phyloP scores from a whole-genome alignment of 2,888 invertebrate species.

The Xylota sylvarum region DNA sequence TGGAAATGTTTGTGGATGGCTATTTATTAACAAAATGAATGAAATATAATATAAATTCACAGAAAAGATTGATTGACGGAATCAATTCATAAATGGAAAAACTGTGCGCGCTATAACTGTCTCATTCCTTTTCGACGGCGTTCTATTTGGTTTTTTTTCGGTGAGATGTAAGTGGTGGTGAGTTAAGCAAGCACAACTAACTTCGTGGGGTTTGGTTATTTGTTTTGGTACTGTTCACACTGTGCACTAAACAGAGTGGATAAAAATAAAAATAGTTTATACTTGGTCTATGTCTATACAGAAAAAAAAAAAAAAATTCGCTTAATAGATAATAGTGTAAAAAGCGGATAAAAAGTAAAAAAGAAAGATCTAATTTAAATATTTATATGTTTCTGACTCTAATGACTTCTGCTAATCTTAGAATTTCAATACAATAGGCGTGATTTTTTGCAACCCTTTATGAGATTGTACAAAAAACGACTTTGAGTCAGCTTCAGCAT shows the following conservation, averaged over 20 bases:
- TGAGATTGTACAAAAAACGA: no score
- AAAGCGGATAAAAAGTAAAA: no score
- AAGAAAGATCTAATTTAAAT: no score
- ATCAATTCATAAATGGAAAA: constrained; percentile 20
- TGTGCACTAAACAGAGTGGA: constrained; percentile 8
- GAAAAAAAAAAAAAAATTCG: no score
- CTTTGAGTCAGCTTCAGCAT: no score
- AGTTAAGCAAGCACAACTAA: constrained; percentile 36
- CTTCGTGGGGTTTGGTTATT: constrained; percentile 24
- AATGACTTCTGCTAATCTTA: no score
- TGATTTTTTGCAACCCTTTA: no score
- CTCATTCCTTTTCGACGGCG: constrained; percentile 66
- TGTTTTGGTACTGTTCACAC: constrained; percentile 53
- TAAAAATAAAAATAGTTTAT: no score
- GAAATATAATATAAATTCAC: constrained; percentile 15
- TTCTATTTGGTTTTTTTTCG: constrained; percentile 37
- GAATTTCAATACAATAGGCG: no score
- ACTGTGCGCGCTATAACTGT: constrained; percentile 63
- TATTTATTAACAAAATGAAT: neutral
- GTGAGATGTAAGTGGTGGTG: constrained; percentile 1
- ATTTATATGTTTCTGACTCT: no score
- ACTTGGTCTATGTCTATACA: no score
- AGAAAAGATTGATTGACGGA: constrained; percentile 13
- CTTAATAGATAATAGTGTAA: no score
- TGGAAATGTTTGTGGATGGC: neutral